Evolutionary conservation across 2,113 vertebrate genomes (phyloP), one percentile per base, ranked within the genome.

Genomic region (Canis aureus): DNA sequence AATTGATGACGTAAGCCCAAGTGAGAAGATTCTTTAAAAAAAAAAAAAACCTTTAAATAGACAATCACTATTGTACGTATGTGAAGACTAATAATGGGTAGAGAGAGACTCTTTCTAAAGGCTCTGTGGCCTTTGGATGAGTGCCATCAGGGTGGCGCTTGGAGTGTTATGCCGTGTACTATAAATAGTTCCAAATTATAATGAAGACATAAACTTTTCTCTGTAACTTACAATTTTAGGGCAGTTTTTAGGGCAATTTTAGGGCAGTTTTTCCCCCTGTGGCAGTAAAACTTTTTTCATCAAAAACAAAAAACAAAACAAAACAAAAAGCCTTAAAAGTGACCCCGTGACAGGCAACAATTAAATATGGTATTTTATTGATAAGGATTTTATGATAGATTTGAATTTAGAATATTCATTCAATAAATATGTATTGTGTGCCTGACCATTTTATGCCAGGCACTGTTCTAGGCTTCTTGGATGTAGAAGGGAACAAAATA

Each of bases 331-430:
- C 13, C 49, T 89, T 76, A 76, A 43, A 64, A 60, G 16, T 49
- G 51, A 88, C 53, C 10, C 23, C 8, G 29, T 29, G 25, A n/a
- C 27, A 89, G 29, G 2, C 74, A 51, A 67, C 4, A 71, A 78
- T 25, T 43, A 78, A 89, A 35, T 15, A 23, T 89, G 16, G 22
- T 35, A 32, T 93, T 88, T 95, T 89, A 35, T 64, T 89, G 55
- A 62, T 71, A 67, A 85, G 13, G 60, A 84, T 71, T 87, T 57
- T 88, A 32, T 79, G 57, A 32, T 86, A 20, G 12, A 38, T 82
- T 84, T 27, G 66, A 51, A 96, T 25, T 85, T 97, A 73, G 29
- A 90, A 23, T 66, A 19, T 66, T 81, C 32, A 66, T 89, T 71
- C 29, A 66, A 43, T 17, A 81, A 71, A 74, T 76, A 3, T 23